Conservation (phyloP, 2,797 vertebrate species). For the Calcarius lapponicus region DNA sequence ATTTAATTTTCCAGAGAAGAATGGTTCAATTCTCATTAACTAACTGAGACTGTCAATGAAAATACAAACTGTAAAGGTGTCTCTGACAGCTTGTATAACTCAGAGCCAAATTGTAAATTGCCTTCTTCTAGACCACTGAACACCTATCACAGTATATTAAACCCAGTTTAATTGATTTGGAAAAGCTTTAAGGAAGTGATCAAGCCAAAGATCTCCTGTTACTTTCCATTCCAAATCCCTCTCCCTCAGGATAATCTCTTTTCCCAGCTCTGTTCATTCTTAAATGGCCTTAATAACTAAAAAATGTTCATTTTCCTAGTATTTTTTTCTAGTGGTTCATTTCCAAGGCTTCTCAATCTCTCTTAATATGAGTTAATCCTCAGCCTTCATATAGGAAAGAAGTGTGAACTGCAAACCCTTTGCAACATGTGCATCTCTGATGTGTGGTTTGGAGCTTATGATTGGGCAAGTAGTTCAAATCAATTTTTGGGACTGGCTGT, state of each 20-base stretch:
- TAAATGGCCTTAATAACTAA: background rate
- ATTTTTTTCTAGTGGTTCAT: background rate
- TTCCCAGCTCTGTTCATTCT: background rate
- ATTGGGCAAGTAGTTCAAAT: background rate
- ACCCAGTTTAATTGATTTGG: slow-evolving; percentile 24
- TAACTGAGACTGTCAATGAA: background rate
- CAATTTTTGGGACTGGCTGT: background rate
- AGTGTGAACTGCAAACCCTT: background rate
- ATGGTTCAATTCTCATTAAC: slow-evolving; percentile 24
- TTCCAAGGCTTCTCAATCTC: background rate
- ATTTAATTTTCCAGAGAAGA: slow-evolving; percentile 11
- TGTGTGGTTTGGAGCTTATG: background rate
- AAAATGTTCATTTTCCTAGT: background rate
- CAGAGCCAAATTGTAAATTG: slow-evolving; percentile 12
- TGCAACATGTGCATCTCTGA: fast-evolving
- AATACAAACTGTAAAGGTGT: background rate
- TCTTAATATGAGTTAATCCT: background rate
- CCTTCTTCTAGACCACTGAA: slow-evolving; percentile 3
- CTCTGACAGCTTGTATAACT: slow-evolving; percentile 12
- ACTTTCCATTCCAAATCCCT: background rate
- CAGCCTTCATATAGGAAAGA: background rate
- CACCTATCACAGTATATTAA: slow-evolving; percentile 22
- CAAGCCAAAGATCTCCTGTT: background rate
- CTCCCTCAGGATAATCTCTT: background rate
- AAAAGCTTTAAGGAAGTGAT: slow-evolving; percentile 20